Evolutionary conservation across 2,797 vertebrate species (phyloP), one percentile per base, ranked within the genome.

Genomic region (Selene dorsalis): DNA sequence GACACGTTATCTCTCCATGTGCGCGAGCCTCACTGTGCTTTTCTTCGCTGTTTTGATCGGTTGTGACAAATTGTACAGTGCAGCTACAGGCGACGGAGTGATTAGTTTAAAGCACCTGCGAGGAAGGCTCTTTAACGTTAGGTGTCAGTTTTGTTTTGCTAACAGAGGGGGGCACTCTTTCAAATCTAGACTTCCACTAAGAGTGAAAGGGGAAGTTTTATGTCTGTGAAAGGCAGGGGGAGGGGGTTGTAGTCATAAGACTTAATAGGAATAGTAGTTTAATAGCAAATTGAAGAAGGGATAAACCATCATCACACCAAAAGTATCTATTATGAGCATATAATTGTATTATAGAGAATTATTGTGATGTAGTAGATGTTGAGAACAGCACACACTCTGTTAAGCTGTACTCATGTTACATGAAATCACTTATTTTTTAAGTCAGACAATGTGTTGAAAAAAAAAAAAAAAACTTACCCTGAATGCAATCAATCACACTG

Each of bases 91-190:
- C 11, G 47, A 7, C 2, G 20, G 1, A 30, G 12, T 2, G 11
- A 52, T 43, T 71, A 77, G 75, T 82, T 84, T 82, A 79, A 88
- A 84, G 70, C 74, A 43, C 73, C 66, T 47, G n/a, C n/a, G 61
- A 48, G 66, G 35, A 59, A 41, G 56, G 59, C 45, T 48, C 6
- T 56, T 38, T 5, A n/a, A 60, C 75, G 69, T 45, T 22, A 12
- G 30, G 50, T 60, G 78, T 48, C 85, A 85, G 6, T 93, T 87
- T 92, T 92, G 87, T 92, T 93, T 92, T 92, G 87, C 83, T 71
- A 84, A 78, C 93, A 85, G 69, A 66, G 30, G 90, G 84, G 91
- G 93, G 90, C 93, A 56, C 80, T 85, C 63, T 87, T 87, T 80
- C 63, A 20, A 10, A 63, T n/a, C n/a, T 1, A 26, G 47, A 61